These are phyloP conservation scores for Eidolon helvum DNA, from an alignment of 2,113 vertebrate species.

Conservation along the genomic window DNA sequence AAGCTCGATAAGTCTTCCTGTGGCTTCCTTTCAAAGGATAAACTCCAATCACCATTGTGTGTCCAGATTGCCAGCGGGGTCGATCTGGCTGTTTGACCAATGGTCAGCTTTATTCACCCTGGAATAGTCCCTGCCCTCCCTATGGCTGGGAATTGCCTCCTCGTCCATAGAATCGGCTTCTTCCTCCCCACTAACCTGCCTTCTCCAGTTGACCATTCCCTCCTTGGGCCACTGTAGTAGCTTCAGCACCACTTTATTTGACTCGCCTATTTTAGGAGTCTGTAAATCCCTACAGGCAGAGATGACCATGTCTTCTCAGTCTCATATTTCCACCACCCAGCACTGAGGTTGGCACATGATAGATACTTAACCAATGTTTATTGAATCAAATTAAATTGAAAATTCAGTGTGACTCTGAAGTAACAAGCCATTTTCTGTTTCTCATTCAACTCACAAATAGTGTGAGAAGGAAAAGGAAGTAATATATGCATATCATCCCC, in stretches of 20 bases:
- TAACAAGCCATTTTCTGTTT: background rate
- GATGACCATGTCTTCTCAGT: background rate
- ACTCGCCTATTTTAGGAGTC: background rate
- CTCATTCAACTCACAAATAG: background rate
- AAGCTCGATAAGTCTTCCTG: background rate
- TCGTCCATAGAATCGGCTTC: background rate
- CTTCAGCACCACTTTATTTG: background rate
- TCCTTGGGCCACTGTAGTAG: background rate
- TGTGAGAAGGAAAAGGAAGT: slow-evolving; percentile 2
- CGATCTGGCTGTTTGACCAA: too few species aligned
- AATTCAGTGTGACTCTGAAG: background rate
- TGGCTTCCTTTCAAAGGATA: background rate
- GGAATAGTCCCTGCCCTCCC: background rate
- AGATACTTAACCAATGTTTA: background rate
- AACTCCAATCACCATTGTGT: background rate
- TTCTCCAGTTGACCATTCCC: background rate
- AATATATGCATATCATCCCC: background rate
- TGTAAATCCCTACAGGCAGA: background rate
- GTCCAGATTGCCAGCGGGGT: background rate
- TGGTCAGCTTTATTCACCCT: background rate
- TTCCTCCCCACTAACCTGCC: background rate
- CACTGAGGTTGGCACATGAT: background rate
- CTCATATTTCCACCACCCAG: background rate
- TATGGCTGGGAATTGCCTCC: background rate
- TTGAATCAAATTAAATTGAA: background rate